Conservation (phyloP, 2,797 vertebrate genomes). For the Tauraco hartlaubi region DNA sequence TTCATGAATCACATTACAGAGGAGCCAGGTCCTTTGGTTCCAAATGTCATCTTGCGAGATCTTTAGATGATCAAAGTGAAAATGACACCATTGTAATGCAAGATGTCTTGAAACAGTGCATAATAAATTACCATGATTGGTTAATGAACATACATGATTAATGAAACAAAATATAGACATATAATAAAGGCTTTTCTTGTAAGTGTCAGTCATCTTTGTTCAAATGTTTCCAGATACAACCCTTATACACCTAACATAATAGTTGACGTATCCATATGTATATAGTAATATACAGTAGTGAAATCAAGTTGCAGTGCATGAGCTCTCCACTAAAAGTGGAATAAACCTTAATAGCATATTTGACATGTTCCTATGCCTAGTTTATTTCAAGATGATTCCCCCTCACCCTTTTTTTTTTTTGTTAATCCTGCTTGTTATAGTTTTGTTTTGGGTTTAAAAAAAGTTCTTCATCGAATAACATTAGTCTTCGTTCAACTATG, state of each 20-base stretch:
- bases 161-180: slow-evolving; percentile 60
- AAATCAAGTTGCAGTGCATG: background rate
- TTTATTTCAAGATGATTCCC: background rate
- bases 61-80: slow-evolving; percentile 61
- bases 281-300: background rate
- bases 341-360: background rate
- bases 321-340: background rate
- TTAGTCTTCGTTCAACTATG: background rate
- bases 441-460: background rate
- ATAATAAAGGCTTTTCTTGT: slow-evolving; percentile 33
- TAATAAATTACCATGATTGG: slow-evolving; percentile 46
- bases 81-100: slow-evolving; percentile 20
- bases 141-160: slow-evolving; percentile 63
- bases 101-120: slow-evolving; percentile 36
- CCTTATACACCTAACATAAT: background rate
- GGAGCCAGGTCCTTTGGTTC: background rate
- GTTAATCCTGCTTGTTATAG: background rate
- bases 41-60: slow-evolving; percentile 9
- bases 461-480: background rate
- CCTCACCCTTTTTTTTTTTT: fast-evolving
- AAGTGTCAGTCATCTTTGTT: slow-evolving; percentile 22
- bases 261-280: background rate
- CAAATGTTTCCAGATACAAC: background rate
- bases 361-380: background rate
- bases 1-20: background rate